Evolutionary conservation across 2,888 invertebrate species (phyloP).

Genomic region (Tricholauxania praeusta): DNA sequence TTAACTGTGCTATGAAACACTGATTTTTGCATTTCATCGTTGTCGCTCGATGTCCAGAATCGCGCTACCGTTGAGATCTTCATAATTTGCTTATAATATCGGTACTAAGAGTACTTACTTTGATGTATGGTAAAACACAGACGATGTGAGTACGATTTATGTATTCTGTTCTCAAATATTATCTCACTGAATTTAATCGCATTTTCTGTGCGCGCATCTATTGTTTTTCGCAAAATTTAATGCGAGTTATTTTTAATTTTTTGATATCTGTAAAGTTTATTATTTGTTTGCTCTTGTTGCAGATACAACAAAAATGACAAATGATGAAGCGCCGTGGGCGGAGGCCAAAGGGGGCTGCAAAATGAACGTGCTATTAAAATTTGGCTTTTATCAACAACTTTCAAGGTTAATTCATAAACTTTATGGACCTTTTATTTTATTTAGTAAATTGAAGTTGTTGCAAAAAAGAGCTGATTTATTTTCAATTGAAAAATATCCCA

Average conservation of each 20-base stretch:
- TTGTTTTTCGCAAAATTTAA: slow-evolving; percentile 31
- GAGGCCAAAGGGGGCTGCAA: no score
- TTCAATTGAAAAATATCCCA: no score
- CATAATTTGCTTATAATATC: neutral
- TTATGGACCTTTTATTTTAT: no score
- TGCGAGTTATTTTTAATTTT: slow-evolving; percentile 21
- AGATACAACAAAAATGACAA: slow-evolving; percentile 25
- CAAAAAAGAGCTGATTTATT: no score
- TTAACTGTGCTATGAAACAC: slow-evolving; percentile 48
- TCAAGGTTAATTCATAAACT: no score
- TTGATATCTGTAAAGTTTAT: slow-evolving; percentile 49
- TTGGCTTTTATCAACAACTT: no score
- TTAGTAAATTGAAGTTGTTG: no score
- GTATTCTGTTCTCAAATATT: slow-evolving; percentile 43
- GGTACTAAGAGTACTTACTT: no score
- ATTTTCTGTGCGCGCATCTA: slow-evolving; percentile 7
- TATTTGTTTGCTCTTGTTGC: slow-evolving; percentile 44
- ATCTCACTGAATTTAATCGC: slow-evolving; percentile 46
- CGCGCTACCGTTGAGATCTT: neutral
- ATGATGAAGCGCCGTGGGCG: no score
- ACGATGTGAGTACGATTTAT: neutral
- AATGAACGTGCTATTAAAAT: no score
- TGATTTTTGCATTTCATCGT: slow-evolving; percentile 23
- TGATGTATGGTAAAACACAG: no score
- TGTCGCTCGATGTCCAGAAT: slow-evolving; percentile 26